Conservation (phyloP, 2,113 vertebrate genomes). For the Phainopepla nitens region DNA sequence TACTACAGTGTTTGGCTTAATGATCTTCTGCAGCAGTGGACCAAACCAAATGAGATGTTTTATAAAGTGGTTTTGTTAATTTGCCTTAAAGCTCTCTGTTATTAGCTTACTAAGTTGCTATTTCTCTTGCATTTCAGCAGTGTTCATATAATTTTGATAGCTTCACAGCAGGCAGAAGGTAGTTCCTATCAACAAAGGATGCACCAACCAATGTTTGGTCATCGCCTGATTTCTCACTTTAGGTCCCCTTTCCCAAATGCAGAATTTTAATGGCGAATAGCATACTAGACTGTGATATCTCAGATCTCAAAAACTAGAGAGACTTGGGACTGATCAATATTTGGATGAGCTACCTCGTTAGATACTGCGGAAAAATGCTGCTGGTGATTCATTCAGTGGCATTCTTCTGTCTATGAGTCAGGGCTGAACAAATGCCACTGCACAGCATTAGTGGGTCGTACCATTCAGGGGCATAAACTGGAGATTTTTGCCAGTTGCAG, state of each 20-base stretch:
- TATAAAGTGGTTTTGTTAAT: not conserved
- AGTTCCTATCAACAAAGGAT: not conserved
- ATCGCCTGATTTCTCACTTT: not conserved
- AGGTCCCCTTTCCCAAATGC: not conserved
- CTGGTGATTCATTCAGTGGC: conserved; percentile 46
- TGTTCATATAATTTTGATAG: not conserved
- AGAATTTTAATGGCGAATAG: not conserved
- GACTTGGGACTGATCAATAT: not conserved
- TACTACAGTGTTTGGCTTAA: not conserved
- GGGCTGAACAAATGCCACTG: conserved; percentile 50
- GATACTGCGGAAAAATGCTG: conserved; percentile 30
- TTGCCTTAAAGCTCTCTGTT: not conserved
- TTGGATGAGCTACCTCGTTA: conserved; percentile 34
- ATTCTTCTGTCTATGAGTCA: conserved; percentile 46
- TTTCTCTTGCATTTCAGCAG: not conserved
- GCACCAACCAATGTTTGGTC: not conserved
- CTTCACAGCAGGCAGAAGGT: not conserved
- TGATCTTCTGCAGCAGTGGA: not conserved
- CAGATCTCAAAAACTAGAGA: not conserved
- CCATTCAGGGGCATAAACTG: not conserved
- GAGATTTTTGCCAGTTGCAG: not conserved
- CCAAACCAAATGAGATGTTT: not conserved
- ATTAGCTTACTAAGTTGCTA: not conserved
- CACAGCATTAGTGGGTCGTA: not conserved
- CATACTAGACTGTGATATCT: not conserved